Base-by-base conservation (phyloP, 2,113 vertebrate genomes). In the Siniperca knerii region DNA sequence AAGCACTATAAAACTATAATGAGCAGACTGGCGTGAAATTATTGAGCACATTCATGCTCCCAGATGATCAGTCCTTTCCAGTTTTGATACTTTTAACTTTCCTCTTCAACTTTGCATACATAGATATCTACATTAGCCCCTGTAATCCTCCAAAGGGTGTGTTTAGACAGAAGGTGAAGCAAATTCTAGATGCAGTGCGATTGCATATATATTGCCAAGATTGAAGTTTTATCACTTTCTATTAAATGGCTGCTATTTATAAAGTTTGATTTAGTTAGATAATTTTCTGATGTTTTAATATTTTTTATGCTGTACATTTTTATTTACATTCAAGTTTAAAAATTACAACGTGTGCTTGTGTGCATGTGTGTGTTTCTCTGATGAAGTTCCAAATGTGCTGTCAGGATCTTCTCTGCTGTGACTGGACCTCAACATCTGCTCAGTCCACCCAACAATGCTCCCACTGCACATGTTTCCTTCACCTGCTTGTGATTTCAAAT, bases 391-490 rank as follows among this genome's bases (percentile, higher is more conserved):
- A 70, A 64, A 44, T 71, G 74, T 66, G 16, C 65, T 65, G 50
- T 78, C 74, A 72, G 55, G 75, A 62, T 42, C 21, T 20, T 25
- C 57, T 66, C 60, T 46, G 11, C 58, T 54, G 18, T 25, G 20
- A 9, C 29, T 78, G 37, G 50, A 57, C 78, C 57, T 65, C 35
- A 75, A 48, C 80, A 83, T 79, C 85, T 79, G 79, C 37, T 75
- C 75, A 33, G 48, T n/a, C 35, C 69, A 4, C 60, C 23, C 55
- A 21, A 23, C 23, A 23, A 68, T 1, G 4, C 42, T 69, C 46
- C 55, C 64, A 10, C 42, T 55, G 75, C 11, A 9, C 50, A 29
- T 50, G 4, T 10, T 21, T 72, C 29, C 35, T 69, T 76, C 73
- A 44, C 57, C 65, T 55, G 44, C 42, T 62, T 23, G 35, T 60